phyloP scores from a whole-genome alignment of 2,113 vertebrate species.

The Ptilorrhoa leucosticta region DNA sequence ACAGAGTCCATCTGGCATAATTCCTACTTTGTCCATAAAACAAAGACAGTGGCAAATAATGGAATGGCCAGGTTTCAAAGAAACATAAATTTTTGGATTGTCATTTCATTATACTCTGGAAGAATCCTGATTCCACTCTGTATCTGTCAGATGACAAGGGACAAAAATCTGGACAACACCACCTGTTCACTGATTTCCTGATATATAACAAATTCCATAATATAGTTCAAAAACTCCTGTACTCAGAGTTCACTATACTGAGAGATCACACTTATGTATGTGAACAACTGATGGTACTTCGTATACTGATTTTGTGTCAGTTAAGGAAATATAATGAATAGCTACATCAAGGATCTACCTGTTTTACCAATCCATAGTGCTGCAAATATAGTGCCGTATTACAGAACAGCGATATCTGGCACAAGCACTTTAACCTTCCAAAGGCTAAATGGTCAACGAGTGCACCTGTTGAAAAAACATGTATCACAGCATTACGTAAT shows the following conservation, averaged over 20 bases:
- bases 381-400: background rate
- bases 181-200: background rate
- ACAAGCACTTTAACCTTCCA: background rate
- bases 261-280: background rate
- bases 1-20: fast-evolving
- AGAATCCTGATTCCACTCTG: background rate
- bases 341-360: background rate
- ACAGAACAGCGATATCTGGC: background rate
- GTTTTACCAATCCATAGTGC: background rate
- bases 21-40: background rate
- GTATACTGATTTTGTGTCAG: background rate
- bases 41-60: background rate
- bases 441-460: background rate
- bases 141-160: background rate
- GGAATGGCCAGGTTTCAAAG: background rate
- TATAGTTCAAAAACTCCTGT: background rate
- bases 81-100: background rate
- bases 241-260: background rate
- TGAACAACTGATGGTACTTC: background rate
- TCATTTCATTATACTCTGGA: background rate
- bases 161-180: background rate
- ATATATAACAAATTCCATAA: background rate
- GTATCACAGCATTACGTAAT: background rate
- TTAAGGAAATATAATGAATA: background rate
- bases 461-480: background rate